Percentiles rank a stretch among this genome's conserved stretches.
Conservation (phyloP, 2,888 invertebrate species). For the Cataglyphis livida region DNA sequence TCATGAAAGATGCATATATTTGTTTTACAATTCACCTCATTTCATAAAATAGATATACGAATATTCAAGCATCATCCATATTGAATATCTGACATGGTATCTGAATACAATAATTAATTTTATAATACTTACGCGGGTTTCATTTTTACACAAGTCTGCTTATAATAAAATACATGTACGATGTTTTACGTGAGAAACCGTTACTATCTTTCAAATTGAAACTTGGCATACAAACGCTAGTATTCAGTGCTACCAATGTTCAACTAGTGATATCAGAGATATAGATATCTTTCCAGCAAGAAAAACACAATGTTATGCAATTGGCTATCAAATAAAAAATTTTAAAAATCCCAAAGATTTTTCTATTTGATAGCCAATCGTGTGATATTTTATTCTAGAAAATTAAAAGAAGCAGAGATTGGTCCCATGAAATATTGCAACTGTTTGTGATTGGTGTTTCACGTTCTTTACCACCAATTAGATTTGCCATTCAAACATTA, state of each 20-base stretch:
- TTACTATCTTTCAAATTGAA: slow-evolving; percentile 30
- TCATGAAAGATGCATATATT: neutral
- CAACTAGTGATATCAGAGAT: neutral
- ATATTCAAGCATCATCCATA: neutral
- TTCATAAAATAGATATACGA: neutral
- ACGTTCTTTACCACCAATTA: neutral
- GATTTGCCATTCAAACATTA: neutral
- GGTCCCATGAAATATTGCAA: neutral
- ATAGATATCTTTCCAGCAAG: no score
- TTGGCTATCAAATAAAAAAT: no score
- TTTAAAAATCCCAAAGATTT: no score
- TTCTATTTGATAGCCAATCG: no score
- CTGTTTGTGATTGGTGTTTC: neutral
- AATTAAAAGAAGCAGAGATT: neutral
- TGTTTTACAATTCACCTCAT: neutral
- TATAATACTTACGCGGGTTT: slow-evolving; percentile 62
- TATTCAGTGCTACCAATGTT: neutral
- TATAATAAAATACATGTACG: neutral
- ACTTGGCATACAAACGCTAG: neutral
- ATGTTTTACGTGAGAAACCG: neutral
- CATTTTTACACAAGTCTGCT: slow-evolving; percentile 42
- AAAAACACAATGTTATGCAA: no score
- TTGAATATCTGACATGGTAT: neutral
- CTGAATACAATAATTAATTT: neutral
- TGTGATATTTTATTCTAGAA: no score